phyloP scores from a whole-genome alignment of 2,113 vertebrate genomes.

The Polyodon spathula region DNA sequence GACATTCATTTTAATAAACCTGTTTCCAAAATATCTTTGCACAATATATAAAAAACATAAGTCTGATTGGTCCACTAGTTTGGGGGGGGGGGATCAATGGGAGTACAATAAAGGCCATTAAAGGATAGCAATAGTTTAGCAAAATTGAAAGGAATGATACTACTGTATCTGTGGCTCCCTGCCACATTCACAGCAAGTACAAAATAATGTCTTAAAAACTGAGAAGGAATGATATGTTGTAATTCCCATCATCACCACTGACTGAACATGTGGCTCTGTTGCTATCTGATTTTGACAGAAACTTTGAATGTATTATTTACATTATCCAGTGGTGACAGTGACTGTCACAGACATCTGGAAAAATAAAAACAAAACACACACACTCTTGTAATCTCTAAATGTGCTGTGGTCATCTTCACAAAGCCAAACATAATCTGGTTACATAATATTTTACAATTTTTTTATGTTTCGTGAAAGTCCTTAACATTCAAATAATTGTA shows the following conservation, averaged over 20 bases:
- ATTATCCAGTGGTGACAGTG: constrained; percentile 24
- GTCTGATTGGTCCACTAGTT: constrained; percentile 54
- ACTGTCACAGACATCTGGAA: constrained; percentile 20
- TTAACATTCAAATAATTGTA: background rate
- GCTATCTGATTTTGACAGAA: constrained; percentile 24
- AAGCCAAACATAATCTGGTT: constrained; percentile 12
- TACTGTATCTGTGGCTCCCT: constrained; percentile 1
- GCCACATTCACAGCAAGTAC: background rate
- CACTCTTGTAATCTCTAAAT: too few relatives aligned
- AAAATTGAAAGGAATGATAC: background rate
- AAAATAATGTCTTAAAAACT: background rate
- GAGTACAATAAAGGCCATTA: background rate
- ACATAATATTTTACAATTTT: constrained; percentile 18
- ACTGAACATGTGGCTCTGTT: constrained; percentile 12
- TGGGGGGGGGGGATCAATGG: constrained; percentile 27
- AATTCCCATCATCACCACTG: background rate
- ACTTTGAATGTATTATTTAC: constrained; percentile 39
- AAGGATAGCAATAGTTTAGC: background rate
- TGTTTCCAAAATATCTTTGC: constrained; percentile 25
- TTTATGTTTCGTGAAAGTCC: constrained; percentile 20
- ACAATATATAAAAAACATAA: constrained; percentile 53
- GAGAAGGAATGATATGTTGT: constrained; percentile 17
- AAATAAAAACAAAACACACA: constrained; percentile 17
- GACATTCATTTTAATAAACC: constrained; percentile 37
- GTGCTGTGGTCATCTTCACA: constrained; percentile 6